These are phyloP conservation scores for Microtus oregoni DNA, from an alignment of 2,113 vertebrate genomes.

Conservation along the genomic window DNA sequence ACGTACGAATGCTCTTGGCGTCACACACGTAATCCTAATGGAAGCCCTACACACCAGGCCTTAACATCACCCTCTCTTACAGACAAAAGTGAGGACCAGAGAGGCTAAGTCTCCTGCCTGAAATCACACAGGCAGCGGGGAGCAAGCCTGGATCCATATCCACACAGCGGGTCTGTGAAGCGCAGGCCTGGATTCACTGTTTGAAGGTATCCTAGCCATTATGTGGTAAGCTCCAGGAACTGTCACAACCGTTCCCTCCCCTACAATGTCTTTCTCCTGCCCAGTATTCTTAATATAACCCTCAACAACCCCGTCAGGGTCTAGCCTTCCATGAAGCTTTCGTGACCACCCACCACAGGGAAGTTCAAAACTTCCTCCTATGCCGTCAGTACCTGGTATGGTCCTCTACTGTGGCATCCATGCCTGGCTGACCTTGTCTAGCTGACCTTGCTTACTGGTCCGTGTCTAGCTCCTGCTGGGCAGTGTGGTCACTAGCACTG, in stretches of 20 bases:
- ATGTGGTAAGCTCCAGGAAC: background rate
- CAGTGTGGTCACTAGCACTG: background rate
- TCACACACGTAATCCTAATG: background rate
- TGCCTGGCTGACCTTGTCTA: background rate
- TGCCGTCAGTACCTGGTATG: fast-evolving
- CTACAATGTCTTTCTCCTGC: background rate
- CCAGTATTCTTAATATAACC: background rate
- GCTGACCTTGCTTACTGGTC: fast-evolving
- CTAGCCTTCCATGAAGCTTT: background rate
- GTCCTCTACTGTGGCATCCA: too few species aligned
- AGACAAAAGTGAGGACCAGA: background rate
- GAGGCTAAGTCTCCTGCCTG: background rate
- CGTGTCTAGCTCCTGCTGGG: fast-evolving
- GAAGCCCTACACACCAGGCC: background rate
- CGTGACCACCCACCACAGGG: background rate
- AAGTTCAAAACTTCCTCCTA: background rate
- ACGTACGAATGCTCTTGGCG: background rate
- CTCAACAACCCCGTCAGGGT: background rate
- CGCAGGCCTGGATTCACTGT: background rate
- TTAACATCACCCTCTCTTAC: background rate
- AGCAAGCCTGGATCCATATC: background rate
- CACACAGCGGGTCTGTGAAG: background rate
- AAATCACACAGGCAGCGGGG: background rate
- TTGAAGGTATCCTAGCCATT: background rate
- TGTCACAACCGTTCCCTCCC: background rate